phyloP scores from a whole-genome alignment of 2,113 vertebrate genomes.

The Atractosteus spatula region DNA sequence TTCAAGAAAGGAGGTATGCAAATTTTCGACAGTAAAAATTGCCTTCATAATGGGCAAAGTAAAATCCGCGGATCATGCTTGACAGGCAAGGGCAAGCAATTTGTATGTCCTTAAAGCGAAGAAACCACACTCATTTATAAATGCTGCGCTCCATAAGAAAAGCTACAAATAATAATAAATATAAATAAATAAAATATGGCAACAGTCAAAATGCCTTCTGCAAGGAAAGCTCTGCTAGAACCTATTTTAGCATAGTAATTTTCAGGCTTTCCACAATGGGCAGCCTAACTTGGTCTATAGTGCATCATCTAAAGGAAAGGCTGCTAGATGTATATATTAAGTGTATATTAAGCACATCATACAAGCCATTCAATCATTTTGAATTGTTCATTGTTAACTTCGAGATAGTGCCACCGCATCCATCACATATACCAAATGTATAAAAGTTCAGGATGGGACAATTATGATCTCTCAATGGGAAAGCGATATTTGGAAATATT shows the following conservation, averaged over 20 bases:
- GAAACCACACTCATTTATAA: slow-evolving; percentile 68
- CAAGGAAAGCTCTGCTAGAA: background rate
- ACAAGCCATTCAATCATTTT: too few relatives aligned
- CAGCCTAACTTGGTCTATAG: background rate
- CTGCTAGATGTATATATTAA: background rate
- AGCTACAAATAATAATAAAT: slow-evolving; percentile 67
- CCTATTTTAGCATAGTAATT: background rate
- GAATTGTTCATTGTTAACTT: too few relatives aligned
- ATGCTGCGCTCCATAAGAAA: slow-evolving; percentile 56
- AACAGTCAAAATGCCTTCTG: background rate
- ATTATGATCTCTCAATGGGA: too few relatives aligned
- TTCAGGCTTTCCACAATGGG: background rate
- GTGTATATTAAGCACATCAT: too few relatives aligned
- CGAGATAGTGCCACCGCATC: background rate
- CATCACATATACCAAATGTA: background rate
- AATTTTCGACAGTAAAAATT: slow-evolving; percentile 89
- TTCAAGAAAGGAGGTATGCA: slow-evolving; percentile 91
- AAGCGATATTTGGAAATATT: too few relatives aligned
- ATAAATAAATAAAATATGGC: slow-evolving; percentile 11
- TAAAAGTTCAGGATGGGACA: background rate
- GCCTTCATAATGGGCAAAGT: slow-evolving; percentile 88
- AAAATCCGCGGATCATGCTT: slow-evolving; percentile 84
- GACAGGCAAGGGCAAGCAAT: slow-evolving; percentile 86
- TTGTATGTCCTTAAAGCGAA: slow-evolving; percentile 78
- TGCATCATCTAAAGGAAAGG: background rate